A percentile compares a stretch with the other conserved stretches of the same genome.
Conservation (phyloP, 2,797 vertebrate species). For the Alosa sapidissima region DNA sequence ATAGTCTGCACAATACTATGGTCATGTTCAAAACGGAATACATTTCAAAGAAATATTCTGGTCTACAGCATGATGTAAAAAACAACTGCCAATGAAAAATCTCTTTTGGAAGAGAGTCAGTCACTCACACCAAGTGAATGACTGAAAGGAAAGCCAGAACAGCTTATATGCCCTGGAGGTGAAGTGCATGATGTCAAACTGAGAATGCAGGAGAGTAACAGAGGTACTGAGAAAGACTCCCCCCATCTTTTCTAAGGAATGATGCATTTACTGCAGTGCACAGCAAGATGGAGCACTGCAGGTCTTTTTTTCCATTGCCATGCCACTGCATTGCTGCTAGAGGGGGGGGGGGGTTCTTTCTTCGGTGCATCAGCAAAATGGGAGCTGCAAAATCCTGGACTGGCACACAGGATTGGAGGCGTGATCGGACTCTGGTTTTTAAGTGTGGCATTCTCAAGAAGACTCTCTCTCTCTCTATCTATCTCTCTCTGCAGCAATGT, state of each 20-base stretch:
- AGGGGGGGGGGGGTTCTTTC: constrained; percentile 39
- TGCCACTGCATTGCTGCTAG: constrained; percentile 63
- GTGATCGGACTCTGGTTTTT: not conserved
- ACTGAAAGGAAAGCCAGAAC: not conserved
- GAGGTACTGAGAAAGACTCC: not conserved
- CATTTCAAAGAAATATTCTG: not conserved
- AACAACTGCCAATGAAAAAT: not conserved
- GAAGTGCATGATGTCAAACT: not conserved
- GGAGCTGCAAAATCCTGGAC: constrained; percentile 53
- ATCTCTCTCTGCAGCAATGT: not conserved
- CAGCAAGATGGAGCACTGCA: constrained; percentile 45
- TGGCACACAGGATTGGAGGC: constrained; percentile 38
- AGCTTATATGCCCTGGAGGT: not conserved
- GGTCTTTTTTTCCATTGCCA: constrained; percentile 31
- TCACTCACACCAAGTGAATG: not conserved
- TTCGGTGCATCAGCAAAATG: constrained; percentile 56
- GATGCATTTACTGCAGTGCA: constrained; percentile 59
- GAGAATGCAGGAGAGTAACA: not conserved
- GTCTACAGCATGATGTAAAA: not conserved
- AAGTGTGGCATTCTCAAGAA: not conserved
- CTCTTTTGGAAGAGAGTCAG: not conserved
- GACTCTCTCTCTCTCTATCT: constrained; percentile 8
- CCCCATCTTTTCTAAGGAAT: constrained; percentile 26
- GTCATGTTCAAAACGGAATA: not conserved
- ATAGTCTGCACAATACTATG: not conserved